A percentile compares a stretch with the other conserved stretches of the same genome.
Evolutionary conservation across 1,140 invertebrate species (phyloP).

Genomic region (Homarus americanus): DNA sequence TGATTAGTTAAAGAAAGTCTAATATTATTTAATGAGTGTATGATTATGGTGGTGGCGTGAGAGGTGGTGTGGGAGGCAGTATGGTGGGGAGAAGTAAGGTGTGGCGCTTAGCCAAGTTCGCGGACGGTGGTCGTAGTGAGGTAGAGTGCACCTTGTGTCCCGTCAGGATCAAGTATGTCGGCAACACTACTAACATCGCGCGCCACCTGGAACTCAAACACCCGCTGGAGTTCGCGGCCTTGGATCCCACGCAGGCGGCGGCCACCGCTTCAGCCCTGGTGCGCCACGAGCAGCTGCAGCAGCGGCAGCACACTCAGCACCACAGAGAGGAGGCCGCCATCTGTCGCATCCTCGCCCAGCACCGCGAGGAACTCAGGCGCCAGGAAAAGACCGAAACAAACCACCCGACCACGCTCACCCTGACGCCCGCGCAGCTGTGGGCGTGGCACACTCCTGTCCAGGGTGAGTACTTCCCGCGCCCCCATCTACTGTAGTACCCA

Average conservation of each 20-base stretch:
- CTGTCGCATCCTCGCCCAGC: constrained; percentile 73
- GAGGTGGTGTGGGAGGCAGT: not conserved
- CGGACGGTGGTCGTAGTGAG: constrained; percentile 56
- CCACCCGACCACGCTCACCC: not conserved
- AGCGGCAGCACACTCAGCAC: constrained; percentile 49
- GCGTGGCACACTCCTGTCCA: constrained; percentile 56
- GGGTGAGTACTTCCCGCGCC: constrained; percentile 29
- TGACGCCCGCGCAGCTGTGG: constrained; percentile 40
- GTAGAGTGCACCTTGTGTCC: constrained; percentile 73
- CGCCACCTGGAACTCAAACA: constrained; percentile 73
- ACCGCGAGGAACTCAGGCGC: constrained; percentile 64
- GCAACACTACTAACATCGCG: constrained; percentile 74
- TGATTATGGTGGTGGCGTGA: not conserved
- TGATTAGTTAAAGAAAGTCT: too few relatives aligned
- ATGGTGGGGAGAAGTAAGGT: constrained; percentile 73
- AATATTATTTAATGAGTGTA: too few relatives aligned
- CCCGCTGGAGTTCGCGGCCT: constrained; percentile 69
- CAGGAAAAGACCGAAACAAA: constrained; percentile 17
- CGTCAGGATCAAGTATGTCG: constrained; percentile 73
- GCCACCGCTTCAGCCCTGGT: constrained; percentile 8
- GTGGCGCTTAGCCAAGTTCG: constrained; percentile 73
- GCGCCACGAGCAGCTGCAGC: constrained; percentile 31
- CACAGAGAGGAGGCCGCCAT: constrained; percentile 72
- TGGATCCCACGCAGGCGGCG: constrained; percentile 34
- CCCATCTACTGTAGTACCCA: too few relatives aligned